Base-by-base conservation (phyloP, 2,797 vertebrate species). In the Selene dorsalis region DNA sequence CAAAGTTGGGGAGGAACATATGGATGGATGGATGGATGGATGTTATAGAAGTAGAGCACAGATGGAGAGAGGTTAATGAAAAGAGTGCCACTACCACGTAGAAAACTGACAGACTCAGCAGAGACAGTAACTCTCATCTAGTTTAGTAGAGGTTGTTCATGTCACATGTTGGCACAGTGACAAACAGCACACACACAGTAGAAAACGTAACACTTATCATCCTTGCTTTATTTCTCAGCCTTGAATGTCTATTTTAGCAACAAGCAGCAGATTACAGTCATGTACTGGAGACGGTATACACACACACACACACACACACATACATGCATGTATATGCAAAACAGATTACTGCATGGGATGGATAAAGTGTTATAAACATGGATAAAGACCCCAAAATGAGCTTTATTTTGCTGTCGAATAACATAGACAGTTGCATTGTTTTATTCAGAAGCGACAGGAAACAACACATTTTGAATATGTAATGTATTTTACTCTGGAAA, bases 331-430 rank as follows among this genome's bases (percentile, higher is more conserved):
- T 9, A 35, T 9, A 35, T 35, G 32, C 4, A 43, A 38, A 77
- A 32, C 17, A n/a, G 4, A 56, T 57, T 17, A 50, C 24, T 6
- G 41, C n/a, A 41, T 28, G 20, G 12, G 8, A 57, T 48, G 6
- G 12, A 65, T 22, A 4, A 26, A 67, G 28, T n/a, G n/a, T 28
- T 41, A 11, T 2, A 24, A 63, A 38, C 8, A 58, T 7, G 2
- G 22, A 70, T 53, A n/a, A 60, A 41, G 16, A 52, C 6, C 10
- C 4, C 14, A n/a, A 18, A 72, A 24, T 30, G 7, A 35, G 24
- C 7, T 60, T 69, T 64, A 35, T 73, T 60, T 35, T 70, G 43
- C 65, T 62, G 38, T 64, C 10, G 57, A 30, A 48, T 75, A 47
- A 43, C 2, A 16, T 20, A 47, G n/a, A n/a, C 26, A 32, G 18